Evolutionary conservation across 2,113 vertebrate genomes (phyloP).

Genomic region (Callopanchax toddi): DNA sequence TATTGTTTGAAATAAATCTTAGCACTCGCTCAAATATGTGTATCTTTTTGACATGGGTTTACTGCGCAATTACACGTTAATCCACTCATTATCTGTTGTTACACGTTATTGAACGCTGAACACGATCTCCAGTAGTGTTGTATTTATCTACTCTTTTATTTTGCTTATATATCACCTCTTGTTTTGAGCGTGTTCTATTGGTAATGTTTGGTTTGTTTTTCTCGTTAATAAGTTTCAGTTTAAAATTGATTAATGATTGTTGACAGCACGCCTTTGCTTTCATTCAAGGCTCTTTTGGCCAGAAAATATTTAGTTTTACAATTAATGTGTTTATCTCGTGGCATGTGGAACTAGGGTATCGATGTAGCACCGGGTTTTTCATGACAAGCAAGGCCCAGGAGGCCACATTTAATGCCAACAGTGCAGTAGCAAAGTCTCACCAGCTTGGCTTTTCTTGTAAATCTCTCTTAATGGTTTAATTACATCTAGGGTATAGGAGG

Average conservation of each 20-base stretch:
- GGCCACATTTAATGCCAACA: conserved; percentile 44
- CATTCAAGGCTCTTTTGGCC: not conserved
- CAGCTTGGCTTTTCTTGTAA: not conserved
- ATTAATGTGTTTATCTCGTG: conserved; percentile 31
- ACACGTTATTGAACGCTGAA: not conserved
- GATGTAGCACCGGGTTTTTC: conserved; percentile 50
- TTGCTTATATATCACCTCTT: too few relatives aligned
- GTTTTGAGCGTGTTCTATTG: not conserved
- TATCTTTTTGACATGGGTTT: not conserved
- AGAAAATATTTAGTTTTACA: conserved; percentile 3
- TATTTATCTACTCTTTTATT: too few relatives aligned
- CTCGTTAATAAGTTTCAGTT: conserved; percentile 1
- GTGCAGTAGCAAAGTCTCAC: conserved; percentile 7
- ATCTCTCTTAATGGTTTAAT: not conserved
- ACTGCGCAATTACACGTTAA: conserved; percentile 22
- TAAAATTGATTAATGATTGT: not conserved
- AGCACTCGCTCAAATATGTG: not conserved
- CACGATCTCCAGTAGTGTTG: too few relatives aligned
- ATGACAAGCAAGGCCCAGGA: conserved; percentile 53
- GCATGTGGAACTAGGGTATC: conserved; percentile 56
- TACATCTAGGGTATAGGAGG: not conserved
- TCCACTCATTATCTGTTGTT: conserved; percentile 4
- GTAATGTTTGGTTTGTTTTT: not conserved
- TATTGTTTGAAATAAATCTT: not conserved
- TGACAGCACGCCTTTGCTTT: not conserved